Conservation (phyloP, 2,888 invertebrate species). For the Luperina nickerlii region DNA sequence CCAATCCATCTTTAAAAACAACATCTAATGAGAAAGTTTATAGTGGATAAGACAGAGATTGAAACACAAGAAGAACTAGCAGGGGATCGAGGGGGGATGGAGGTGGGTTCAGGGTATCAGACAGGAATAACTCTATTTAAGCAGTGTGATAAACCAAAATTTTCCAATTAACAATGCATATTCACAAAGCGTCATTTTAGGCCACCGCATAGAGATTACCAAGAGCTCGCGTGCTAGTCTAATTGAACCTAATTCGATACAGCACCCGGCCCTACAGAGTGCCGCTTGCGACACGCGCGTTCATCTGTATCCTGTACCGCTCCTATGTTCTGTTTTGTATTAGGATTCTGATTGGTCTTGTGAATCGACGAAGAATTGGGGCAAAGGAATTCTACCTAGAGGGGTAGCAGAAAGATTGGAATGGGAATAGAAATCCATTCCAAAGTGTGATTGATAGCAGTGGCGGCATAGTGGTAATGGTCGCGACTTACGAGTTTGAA, state of each 20-base stretch:
- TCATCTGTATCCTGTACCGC: constrained; percentile 61
- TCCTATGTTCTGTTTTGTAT: constrained; percentile 18
- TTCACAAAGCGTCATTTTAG: constrained; percentile 54
- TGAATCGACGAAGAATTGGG: constrained; percentile 9
- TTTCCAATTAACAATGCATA: background rate
- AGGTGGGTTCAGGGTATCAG: too few relatives aligned
- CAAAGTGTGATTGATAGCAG: too few relatives aligned
- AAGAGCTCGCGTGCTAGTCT: constrained; percentile 71
- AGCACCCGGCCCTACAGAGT: constrained; percentile 61
- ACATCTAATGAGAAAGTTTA: too few relatives aligned
- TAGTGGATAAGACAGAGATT: too few relatives aligned
- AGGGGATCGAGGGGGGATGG: too few relatives aligned
- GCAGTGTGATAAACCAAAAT: background rate
- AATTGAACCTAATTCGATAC: constrained; percentile 75
- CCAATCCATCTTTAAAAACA: background rate
- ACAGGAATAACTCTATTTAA: background rate
- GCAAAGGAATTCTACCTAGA: too few relatives aligned
- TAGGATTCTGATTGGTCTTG: background rate
- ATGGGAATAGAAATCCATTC: background rate
- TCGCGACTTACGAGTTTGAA: too few relatives aligned
- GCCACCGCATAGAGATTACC: constrained; percentile 59
- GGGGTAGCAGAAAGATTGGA: background rate
- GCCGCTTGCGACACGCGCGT: constrained; percentile 54
- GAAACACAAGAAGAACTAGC: too few relatives aligned
- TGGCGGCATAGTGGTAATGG: too few relatives aligned